phyloP scores from a whole-genome alignment of 1,140 invertebrate genomes.

The Potamilus streckersoni region DNA sequence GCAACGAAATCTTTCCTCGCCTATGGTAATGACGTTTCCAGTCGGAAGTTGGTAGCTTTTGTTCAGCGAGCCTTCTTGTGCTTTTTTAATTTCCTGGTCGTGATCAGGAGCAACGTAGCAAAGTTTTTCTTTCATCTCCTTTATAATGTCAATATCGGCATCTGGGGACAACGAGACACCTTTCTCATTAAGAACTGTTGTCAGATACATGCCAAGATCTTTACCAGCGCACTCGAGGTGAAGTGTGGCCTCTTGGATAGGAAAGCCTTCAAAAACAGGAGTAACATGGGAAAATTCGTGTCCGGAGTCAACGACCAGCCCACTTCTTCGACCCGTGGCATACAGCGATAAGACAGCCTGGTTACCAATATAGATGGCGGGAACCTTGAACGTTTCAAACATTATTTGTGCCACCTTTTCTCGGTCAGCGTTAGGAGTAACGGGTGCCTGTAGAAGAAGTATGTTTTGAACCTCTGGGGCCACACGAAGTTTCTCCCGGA shows the following conservation, averaged over 20 bases:
- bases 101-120: constrained; percentile 65
- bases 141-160: constrained; percentile 90
- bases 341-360: constrained; percentile 69
- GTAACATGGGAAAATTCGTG: too few species aligned
- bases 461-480: constrained; percentile 61
- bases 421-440: too few species aligned
- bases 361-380: constrained; percentile 93
- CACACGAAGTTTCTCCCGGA: constrained; percentile 85
- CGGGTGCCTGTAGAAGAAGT: constrained; percentile 48
- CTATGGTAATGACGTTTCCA: constrained; percentile 59
- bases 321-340: too few species aligned
- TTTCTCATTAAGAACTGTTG: constrained; percentile 73
- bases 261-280: too few species aligned
- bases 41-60: too few species aligned
- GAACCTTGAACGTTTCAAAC: constrained; percentile 81
- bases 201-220: too few species aligned
- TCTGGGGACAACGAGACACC: constrained; percentile 75
- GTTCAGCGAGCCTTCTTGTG: constrained; percentile 57
- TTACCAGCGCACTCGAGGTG: too few species aligned
- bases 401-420: constrained; percentile 26
- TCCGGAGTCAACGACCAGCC: too few species aligned
- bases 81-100: constrained; percentile 93
- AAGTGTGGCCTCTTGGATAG: constrained; percentile 51
- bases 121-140: constrained; percentile 82
- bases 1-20: constrained; percentile 69